Percentiles rank a stretch among this genome's conserved stretches.
Conservation (phyloP, 2,888 invertebrate species). For the Meghimatium bilineatum region DNA sequence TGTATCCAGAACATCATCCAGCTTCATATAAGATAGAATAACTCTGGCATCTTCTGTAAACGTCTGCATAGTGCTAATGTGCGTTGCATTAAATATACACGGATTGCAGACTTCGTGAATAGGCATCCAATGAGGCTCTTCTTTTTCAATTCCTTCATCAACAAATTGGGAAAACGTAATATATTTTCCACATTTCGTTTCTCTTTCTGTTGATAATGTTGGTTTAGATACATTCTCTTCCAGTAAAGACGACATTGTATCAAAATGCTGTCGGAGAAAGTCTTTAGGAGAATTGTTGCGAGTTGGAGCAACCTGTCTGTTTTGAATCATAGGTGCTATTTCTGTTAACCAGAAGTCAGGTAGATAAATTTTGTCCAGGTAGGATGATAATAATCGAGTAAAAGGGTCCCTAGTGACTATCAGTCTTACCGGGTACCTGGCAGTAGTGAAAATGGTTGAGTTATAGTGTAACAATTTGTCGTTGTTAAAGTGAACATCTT, state of each 20-base stretch:
- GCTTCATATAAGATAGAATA: conserved; percentile 51
- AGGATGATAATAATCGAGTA: conserved; percentile 61
- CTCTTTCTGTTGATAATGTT: neutral
- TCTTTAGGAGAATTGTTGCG: neutral
- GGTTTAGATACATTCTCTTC: neutral
- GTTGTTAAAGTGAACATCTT: neutral
- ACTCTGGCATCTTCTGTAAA: conserved; percentile 55
- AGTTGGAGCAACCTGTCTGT: neutral
- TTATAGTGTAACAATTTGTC: neutral
- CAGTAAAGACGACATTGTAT: neutral
- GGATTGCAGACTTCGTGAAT: conserved; percentile 60
- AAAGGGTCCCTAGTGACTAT: conserved; percentile 62
- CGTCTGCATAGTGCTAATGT: conserved; percentile 59
- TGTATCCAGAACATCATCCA: conserved; percentile 39
- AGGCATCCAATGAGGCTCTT: conserved; percentile 62
- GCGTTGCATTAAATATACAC: conserved; percentile 55
- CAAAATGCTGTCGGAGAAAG: conserved; percentile 25
- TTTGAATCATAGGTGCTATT: conserved; percentile 49
- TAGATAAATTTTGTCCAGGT: conserved; percentile 62
- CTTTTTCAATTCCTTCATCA: conserved; percentile 47
- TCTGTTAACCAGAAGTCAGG: conserved; percentile 62
- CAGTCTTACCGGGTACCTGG: conserved; percentile 9
- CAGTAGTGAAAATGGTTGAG: neutral
- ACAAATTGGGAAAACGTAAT: conserved; percentile 63
- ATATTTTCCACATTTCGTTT: conserved; percentile 56